phyloP scores from a whole-genome alignment of 2,797 vertebrate species.

The Peromyscus melanophrys region DNA sequence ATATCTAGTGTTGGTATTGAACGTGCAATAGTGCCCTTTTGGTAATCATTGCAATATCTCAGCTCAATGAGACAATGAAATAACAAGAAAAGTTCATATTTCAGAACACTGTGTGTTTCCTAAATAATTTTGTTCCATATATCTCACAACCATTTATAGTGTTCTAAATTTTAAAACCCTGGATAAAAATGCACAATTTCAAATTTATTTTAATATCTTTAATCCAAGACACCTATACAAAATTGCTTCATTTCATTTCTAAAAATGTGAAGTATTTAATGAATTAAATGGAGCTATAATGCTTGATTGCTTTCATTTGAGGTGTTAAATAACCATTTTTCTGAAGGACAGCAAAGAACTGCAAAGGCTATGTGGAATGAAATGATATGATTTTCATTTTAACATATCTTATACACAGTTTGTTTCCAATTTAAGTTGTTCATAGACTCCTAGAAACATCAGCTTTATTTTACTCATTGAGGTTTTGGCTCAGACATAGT shows the following conservation, averaged over 20 bases:
- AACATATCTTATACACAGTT: not conserved
- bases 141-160: not conserved
- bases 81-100: not conserved
- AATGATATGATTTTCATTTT: not conserved
- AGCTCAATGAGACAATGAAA: not conserved
- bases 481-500: not conserved
- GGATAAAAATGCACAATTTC: not conserved
- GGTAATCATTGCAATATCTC: slow-evolving; percentile 35
- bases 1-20: not conserved
- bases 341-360: not conserved
- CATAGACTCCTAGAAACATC: not conserved
- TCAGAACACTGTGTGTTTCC: not conserved
- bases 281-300: not conserved
- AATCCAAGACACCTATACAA: not conserved
- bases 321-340: not conserved
- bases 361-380: not conserved
- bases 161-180: not conserved
- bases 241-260: not conserved
- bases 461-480: not conserved
- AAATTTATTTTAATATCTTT: slow-evolving; percentile 13
- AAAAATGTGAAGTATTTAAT: not conserved
- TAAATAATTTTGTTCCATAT: not conserved
- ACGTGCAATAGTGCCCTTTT: not conserved
- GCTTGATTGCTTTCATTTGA: not conserved
- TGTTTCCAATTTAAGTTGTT: slow-evolving; percentile 31